These are phyloP conservation scores for Hycleus phaleratus DNA, from an alignment of 1,140 invertebrate genomes.

Conservation along the genomic window DNA sequence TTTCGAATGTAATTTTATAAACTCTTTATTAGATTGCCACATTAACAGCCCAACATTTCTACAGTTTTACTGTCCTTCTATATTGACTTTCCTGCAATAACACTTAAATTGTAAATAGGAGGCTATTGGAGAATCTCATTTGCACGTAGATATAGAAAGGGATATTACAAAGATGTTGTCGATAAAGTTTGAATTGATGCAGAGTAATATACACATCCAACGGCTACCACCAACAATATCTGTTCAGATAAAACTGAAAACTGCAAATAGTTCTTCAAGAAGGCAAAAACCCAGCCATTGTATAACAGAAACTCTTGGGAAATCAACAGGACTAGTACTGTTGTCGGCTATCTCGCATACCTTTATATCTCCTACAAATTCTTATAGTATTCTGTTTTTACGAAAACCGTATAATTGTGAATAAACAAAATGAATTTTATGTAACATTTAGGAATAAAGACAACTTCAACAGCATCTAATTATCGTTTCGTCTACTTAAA, in stretches of 20 bases:
- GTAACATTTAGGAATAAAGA: too few relatives aligned
- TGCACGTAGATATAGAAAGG: background rate
- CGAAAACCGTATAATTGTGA: too few relatives aligned
- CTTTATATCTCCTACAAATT: background rate
- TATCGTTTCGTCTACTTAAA: constrained; percentile 4
- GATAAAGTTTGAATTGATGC: constrained; percentile 20
- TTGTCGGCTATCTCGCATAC: background rate
- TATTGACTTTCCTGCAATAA: constrained; percentile 5
- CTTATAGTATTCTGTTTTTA: too few relatives aligned
- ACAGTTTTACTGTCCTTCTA: too few relatives aligned
- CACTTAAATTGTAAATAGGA: constrained; percentile 29
- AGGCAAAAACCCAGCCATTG: constrained; percentile 7
- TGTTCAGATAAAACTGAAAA: background rate
- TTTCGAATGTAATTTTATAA: too few relatives aligned
- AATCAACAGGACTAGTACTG: constrained; percentile 16
- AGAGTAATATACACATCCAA: background rate
- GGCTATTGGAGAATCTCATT: constrained; percentile 26
- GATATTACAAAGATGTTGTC: constrained; percentile 16
- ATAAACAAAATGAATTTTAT: too few relatives aligned
- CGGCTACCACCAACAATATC: background rate
- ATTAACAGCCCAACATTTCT: too few relatives aligned
- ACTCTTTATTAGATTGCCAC: too few relatives aligned
- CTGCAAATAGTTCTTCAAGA: constrained; percentile 19
- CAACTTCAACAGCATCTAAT: constrained; percentile 1
- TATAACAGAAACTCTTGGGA: constrained; percentile 15